Evolutionary conservation across 2,797 vertebrate species (phyloP).

Genomic region (Cyclura pinguis): DNA sequence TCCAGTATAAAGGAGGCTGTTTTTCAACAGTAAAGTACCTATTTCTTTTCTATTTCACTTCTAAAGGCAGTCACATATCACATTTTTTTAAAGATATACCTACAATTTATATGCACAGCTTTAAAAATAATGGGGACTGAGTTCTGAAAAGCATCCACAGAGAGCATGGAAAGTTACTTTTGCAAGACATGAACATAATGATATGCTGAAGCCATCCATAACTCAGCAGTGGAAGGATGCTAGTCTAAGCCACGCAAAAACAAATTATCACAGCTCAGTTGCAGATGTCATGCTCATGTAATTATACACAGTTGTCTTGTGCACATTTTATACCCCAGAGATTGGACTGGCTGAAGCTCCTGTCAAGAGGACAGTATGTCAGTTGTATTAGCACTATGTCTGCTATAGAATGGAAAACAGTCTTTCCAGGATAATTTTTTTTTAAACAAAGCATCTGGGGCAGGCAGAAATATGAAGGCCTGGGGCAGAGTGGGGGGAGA

Average conservation of each 20-base stretch:
- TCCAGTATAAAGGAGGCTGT: not conserved
- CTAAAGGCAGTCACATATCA: not conserved
- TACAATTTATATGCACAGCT: not conserved
- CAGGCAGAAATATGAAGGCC: not conserved
- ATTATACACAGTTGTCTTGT: not conserved
- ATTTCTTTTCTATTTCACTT: slow-evolving; percentile 36
- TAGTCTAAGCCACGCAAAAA: not conserved
- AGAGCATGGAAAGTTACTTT: not conserved
- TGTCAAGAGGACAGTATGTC: no score
- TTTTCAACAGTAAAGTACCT: not conserved
- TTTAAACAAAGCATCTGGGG: not conserved
- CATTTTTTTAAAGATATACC: no score
- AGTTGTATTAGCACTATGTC: not conserved
- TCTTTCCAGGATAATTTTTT: slow-evolving; percentile 48
- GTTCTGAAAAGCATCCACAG: not conserved
- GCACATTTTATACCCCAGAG: not conserved
- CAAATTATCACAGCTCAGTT: not conserved
- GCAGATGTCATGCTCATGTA: not conserved
- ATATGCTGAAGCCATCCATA: not conserved
- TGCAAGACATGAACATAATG: not conserved
- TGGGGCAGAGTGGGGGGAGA: not conserved
- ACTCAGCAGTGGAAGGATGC: not conserved
- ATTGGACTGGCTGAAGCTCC: not conserved
- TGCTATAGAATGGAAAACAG: not conserved
- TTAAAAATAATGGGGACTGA: no score